Conservation (phyloP, 1,140 invertebrate genomes). For the Heliconius congener region DNA sequence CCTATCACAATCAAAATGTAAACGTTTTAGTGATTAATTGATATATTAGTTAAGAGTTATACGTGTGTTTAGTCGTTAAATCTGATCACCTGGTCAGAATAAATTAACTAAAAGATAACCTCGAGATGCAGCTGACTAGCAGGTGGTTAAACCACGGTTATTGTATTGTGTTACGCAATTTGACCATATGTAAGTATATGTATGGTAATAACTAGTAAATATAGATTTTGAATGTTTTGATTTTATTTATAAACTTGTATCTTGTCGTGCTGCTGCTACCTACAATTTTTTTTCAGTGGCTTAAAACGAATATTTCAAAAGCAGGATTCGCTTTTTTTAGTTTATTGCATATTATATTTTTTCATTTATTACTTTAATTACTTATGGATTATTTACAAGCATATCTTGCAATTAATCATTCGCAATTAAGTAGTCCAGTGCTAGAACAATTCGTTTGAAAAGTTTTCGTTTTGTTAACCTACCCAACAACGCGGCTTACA, state of each 20-base stretch:
- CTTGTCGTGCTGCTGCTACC: background rate
- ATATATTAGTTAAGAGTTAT: slow-evolving; percentile 42
- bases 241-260: background rate
- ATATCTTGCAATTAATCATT: too few species aligned
- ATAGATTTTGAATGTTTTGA: slow-evolving; percentile 10
- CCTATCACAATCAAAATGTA: slow-evolving; percentile 35
- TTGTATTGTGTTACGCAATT: slow-evolving; percentile 5
- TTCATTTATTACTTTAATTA: too few species aligned
- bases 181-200: background rate
- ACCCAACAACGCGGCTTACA: too few species aligned
- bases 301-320: too few species aligned
- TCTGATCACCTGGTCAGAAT: slow-evolving; percentile 37
- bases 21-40: slow-evolving; percentile 43
- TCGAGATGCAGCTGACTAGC: slow-evolving; percentile 38
- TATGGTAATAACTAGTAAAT: background rate
- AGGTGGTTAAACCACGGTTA: slow-evolving; percentile 26
- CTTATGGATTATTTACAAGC: too few species aligned
- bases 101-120: slow-evolving; percentile 32
- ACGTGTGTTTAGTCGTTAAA: slow-evolving; percentile 24
- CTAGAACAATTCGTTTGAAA: too few species aligned
- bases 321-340: too few species aligned
- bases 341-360: too few species aligned
- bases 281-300: too few species aligned
- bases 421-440: too few species aligned
- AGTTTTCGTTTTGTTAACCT: too few species aligned